Evolutionary conservation across 2,888 invertebrate species (phyloP).

Genomic region (Eurytoma adleriae): DNA sequence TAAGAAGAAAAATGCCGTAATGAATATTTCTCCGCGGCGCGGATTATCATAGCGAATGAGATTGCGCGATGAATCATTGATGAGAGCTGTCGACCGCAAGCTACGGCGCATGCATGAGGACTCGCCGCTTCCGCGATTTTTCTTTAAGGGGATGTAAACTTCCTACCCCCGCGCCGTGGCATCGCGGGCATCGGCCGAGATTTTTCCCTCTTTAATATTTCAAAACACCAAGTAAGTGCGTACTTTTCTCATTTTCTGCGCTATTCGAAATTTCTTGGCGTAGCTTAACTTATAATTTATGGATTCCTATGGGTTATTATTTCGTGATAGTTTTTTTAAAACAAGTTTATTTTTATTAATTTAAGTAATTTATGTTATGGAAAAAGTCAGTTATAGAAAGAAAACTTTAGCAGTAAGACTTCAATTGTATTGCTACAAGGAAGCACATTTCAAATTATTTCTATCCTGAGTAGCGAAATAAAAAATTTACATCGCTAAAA

Average conservation of each 20-base stretch:
- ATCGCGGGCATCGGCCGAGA: not conserved
- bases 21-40: constrained; percentile 71
- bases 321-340: no score
- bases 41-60: constrained; percentile 73
- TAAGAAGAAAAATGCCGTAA: constrained; percentile 65
- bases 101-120: constrained; percentile 51
- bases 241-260: constrained; percentile 13
- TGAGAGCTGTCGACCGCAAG: constrained; percentile 63
- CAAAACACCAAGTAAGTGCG: not conserved
- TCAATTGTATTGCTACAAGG: no score
- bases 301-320: no score
- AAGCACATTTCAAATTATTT: no score
- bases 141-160: constrained; percentile 56
- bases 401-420: no score
- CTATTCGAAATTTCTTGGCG: not conserved
- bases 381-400: no score
- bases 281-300: no score
- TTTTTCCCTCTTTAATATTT: constrained; percentile 19
- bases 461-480: no score
- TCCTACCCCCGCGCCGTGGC: constrained; percentile 34
- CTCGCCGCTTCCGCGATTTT: constrained; percentile 64
- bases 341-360: no score
- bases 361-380: no score
- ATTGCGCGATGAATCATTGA: constrained; percentile 72
- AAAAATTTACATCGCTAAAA: no score